Base-by-base conservation (phyloP, 2,797 vertebrate genomes). In the Cynopterus sphinx region DNA sequence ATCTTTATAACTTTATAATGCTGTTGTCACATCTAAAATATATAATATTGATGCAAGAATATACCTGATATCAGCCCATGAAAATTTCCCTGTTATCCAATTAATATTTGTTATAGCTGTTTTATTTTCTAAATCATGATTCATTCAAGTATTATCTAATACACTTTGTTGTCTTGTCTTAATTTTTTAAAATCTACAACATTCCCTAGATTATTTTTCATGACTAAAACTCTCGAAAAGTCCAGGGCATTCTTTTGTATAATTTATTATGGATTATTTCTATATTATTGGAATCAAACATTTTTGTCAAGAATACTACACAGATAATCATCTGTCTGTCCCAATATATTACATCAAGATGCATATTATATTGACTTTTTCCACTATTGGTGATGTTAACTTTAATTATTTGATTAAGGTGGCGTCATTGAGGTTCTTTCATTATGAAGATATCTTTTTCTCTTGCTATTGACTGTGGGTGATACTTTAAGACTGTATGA, bases 371-470 rank as follows among this genome's bases (percentile, higher is more conserved):
- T n/a, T 68, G 31, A 82, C 39, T 59, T 97, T 21, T 86, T 46
- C 21, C 15, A 28, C 26, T 91, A 65, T 16, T 93, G 17, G 5
- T 79, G 5, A 79, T 84, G 28, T 12, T 88, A 74, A 63, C 15
- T 77, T 83, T 91, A 85, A 89, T 95, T 78, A 82, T 78, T 83
- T 92, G 55, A 41, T 86, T 79, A 82, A 65, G 15, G n/a, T 46
- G 13, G 4, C 28, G 19, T 85, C 49, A 77, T 31, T 68, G 31
- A 88, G 46, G 70, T 57, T 74, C 59, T 95, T 91, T 16, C 5
- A 87, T 41, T 84, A 53, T 70, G 57, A 94, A 91, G 17, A 6
- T 92, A 39, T 67, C 3, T 9, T 41, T 89, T 91, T 90, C 6
- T 75, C 53, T 90, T 90, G 22, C 31, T 65, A 49, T 81, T 91